Base-by-base conservation (phyloP, 2,113 vertebrate species). In the mouse (Mus musculus) region DNA sequence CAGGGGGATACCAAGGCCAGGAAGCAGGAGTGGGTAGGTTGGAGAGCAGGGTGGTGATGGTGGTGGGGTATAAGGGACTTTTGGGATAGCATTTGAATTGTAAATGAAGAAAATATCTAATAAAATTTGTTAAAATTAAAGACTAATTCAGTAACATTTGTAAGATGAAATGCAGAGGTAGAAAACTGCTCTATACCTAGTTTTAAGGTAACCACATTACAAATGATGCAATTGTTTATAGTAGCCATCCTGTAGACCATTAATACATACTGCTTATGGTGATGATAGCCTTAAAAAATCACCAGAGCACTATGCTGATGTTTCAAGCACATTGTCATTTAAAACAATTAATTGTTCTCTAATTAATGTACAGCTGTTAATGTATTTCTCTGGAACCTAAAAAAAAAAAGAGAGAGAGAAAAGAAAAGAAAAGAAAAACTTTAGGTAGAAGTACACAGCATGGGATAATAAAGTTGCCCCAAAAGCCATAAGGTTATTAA, bases 331-430 rank as follows among this genome's bases (percentile, higher is more conserved):
- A 93, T 76, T 61, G 20, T 22, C 24, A 36, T 89, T 94, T 93
- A 77, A 94, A 92, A 61, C 42, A 90, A 80, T 49, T 78, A 90
- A 80, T 49, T 82, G 7, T 69, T 93, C 97, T 76, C 52, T 92
- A 80, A 95, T 49, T 72, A 56, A 92, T 28, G 39, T 16, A 20
- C 10, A 33, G 73, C 52, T 95, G 72, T 54, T 52, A 22, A 59
- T 63, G 10, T 20, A 81, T n/a, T 78, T 93, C 67, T 72, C 36
- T 92, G 42, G 17, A 28, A 90, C 39, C 20, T 59, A 80, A 71
- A 88, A 77, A 42, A 42, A 42, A 42, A n/a, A n/a, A n/a, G n/a
- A n/a, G n/a, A n/a, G n/a, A n/a, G n/a, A 42, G 42, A 42, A 42
- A 42, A 42, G 42, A 42, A 42, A 42, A 42, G 42, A 42, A 42